A percentile compares a stretch with the other conserved stretches of the same genome.
These are phyloP conservation scores for Dipodomys stephensi DNA, from an alignment of 2,113 vertebrate species.

Conservation along the genomic window DNA sequence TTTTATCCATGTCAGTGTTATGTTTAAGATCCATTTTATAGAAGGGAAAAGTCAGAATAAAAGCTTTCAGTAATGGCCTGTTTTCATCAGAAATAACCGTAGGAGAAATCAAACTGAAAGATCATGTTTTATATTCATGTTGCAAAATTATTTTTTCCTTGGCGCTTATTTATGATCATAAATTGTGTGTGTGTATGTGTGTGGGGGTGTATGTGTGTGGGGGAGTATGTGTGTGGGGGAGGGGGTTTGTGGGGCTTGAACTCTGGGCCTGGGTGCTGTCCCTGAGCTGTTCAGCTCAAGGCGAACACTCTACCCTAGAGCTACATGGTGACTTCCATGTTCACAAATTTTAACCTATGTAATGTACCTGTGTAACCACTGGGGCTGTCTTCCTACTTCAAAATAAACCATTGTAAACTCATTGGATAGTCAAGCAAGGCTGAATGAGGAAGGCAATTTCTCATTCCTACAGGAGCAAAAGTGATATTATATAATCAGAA, in stretches of 20 bases:
- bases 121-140: not conserved
- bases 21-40: not conserved
- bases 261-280: too few species aligned
- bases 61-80: not conserved
- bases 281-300: too few species aligned
- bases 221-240: too few species aligned
- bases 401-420: not conserved
- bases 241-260: too few species aligned
- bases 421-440: not conserved
- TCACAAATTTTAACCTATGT: not conserved
- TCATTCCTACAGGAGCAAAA: not conserved
- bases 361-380: not conserved
- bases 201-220: too few species aligned
- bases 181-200: too few species aligned
- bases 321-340: too few species aligned
- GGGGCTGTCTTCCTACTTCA: not conserved
- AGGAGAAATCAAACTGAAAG: not conserved
- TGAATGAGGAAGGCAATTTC: not conserved
- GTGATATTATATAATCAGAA: constrained; percentile 52
- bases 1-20: not conserved
- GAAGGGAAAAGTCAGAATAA: not conserved
- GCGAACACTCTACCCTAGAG: too few species aligned
- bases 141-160: not conserved
- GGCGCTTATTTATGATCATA: not conserved
- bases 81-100: not conserved